phyloP scores from a whole-genome alignment of 2,113 vertebrate species.

The Coregonus clupeaformis region DNA sequence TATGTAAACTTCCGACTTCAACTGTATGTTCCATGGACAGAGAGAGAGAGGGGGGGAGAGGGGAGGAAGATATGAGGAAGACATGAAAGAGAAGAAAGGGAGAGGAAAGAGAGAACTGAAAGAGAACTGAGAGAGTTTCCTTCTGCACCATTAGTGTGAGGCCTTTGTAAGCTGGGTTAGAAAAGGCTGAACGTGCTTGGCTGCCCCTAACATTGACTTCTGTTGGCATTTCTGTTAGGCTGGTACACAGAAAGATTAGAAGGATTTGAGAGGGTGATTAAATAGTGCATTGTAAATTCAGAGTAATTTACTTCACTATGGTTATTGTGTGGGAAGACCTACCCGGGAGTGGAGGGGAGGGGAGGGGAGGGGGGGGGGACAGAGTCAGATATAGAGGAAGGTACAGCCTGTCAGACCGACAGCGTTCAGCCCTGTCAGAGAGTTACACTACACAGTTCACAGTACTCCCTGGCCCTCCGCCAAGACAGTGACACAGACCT shows the following conservation, averaged over 20 bases:
- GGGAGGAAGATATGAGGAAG: not conserved
- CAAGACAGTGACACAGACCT: no score
- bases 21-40: conserved; percentile 2
- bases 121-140: not conserved
- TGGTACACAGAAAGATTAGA: not conserved
- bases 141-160: not conserved
- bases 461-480: no score
- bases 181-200: no score
- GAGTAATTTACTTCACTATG: not conserved
- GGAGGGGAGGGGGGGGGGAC: not conserved
- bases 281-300: not conserved
- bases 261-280: not conserved
- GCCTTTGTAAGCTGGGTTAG: no score
- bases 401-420: not conserved
- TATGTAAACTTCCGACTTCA: no score
- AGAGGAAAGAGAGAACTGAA: not conserved
- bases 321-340: not conserved
- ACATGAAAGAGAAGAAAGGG: conserved; percentile 1
- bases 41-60: not conserved
- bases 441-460: no score
- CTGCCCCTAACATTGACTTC: not conserved
- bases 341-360: not conserved
- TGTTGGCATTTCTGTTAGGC: not conserved
- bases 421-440: not conserved
- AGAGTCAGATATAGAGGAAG: not conserved